These are phyloP conservation scores for Bucorvus abyssinicus DNA, from an alignment of 2,797 vertebrate genomes.

Conservation along the genomic window DNA sequence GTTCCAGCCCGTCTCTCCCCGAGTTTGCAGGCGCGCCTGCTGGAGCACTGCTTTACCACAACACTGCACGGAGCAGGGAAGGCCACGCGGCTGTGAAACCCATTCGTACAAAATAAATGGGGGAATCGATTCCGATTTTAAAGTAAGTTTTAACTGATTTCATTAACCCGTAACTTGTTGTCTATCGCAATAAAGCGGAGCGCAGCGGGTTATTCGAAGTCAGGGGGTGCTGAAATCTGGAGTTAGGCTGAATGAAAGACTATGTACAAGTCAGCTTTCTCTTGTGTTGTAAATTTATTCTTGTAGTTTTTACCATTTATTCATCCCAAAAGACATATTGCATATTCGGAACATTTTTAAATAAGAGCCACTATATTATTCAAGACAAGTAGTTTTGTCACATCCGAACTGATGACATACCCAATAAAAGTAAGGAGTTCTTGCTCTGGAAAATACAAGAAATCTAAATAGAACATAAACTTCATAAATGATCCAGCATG, in stretches of 20 bases:
- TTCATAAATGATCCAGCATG: slow-evolving; percentile 18
- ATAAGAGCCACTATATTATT: slow-evolving; percentile 33
- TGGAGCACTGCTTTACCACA: background rate
- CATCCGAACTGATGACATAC: slow-evolving; percentile 43
- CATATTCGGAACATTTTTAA: slow-evolving; percentile 59
- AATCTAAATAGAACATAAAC: slow-evolving; percentile 46
- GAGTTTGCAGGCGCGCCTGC: background rate
- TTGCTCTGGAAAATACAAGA: too few species aligned
- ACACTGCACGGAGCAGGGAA: background rate
- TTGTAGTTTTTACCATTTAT: slow-evolving; percentile 42
- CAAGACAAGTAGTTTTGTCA: slow-evolving; percentile 51
- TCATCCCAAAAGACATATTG: slow-evolving; percentile 59
- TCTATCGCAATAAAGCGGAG: background rate
- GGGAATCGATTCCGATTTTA: background rate
- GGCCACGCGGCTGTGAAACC: background rate
- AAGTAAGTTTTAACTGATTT: background rate
- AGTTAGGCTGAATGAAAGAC: slow-evolving; percentile 47
- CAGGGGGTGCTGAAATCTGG: background rate
- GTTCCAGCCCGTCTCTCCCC: background rate
- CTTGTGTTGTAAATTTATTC: slow-evolving; percentile 55
- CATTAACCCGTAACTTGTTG: background rate
- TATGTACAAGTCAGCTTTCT: slow-evolving; percentile 46
- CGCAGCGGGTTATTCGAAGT: background rate
- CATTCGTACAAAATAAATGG: background rate
- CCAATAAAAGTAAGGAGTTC: slow-evolving; percentile 30